Evolutionary conservation across 2,113 vertebrate genomes (phyloP).

Genomic region (Oreochromis spilurus): DNA sequence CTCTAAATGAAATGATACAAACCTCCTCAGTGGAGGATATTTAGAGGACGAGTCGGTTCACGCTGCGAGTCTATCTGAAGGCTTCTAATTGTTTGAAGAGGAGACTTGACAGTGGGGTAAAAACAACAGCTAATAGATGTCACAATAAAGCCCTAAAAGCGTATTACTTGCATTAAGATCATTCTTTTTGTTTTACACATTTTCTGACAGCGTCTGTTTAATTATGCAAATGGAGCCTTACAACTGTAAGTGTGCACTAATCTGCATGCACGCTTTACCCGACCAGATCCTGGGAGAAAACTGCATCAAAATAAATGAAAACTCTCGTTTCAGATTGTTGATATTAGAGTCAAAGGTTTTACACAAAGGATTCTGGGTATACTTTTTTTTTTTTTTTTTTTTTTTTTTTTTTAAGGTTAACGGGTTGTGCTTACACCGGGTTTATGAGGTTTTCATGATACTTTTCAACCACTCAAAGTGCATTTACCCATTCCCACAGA

Average conservation of each 20-base stretch:
- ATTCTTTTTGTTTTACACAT: not conserved
- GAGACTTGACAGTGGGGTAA: not conserved
- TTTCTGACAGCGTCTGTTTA: not conserved
- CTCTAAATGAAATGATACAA: conserved; percentile 4
- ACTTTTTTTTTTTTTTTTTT: not conserved
- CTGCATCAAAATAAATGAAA: not conserved
- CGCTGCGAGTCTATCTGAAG: not conserved
- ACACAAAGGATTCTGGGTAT: not conserved
- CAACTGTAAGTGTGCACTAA: not conserved
- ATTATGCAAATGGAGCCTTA: not conserved
- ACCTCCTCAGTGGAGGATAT: not conserved
- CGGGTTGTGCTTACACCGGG: not conserved
- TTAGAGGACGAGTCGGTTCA: not conserved
- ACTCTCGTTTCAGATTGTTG: not conserved
- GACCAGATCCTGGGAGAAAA: not conserved
- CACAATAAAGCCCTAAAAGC: not conserved
- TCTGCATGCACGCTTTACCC: not conserved
- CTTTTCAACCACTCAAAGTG: not conserved
- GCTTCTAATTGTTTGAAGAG: not conserved
- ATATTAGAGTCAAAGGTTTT: not conserved
- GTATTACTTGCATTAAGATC: not conserved
- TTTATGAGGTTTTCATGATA: not conserved
- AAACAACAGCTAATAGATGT: not conserved
- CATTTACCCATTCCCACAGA: not conserved
- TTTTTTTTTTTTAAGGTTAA: not conserved